Evolutionary conservation across 2,797 vertebrate genomes (phyloP), one percentile per base, ranked within the genome.

Genomic region (Myiothlypis chrysogaster): DNA sequence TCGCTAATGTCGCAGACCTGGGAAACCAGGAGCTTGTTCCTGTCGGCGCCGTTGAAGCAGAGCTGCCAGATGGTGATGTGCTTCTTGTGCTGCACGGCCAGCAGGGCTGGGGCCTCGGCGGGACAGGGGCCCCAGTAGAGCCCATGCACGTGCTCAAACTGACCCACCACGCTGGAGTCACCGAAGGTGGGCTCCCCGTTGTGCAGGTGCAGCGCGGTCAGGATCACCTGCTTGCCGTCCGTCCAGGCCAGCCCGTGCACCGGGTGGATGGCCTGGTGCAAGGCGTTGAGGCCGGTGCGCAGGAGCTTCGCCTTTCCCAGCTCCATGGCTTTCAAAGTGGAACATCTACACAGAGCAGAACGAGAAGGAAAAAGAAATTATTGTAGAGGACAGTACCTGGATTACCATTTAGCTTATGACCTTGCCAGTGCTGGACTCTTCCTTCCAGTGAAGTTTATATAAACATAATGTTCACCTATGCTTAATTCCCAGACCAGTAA

Each of bases 231-330:
- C 44, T 97, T 98, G 57, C 99, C 99, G 2, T 99, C 98, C 0
- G 99, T 99, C 99, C 99, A 99, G 17, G 98, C 99, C 37, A 99
- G 98, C 17, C 99, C 99, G 0, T 99, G 99, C 90, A 98, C 87
- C 0, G 99, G 99, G 96, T 99, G 99, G 59, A 99, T 95, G 47
- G 99, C 99, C 96, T 99, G 99, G 89, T 98, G 97, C 0, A 99
- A 96, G 4, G 98, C 98, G 83, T 99, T 99, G 92, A 99, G 97
- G 70, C 99, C 99, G 0, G 98, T 98, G 88, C 99, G 98, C 75
- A 99, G 98, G 23, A 99, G 98, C 96, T 98, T 99, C 4, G 98
- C 99, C 96, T 99, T 99, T 34, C 99, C 99, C 72, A 99, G 96
- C 77, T 99, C 99, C 99, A 99, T 99, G 89, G 69, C 92, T 90